Evolutionary conservation across 2,797 vertebrate species (phyloP).

Genomic region (Tragelaphus oryx): DNA sequence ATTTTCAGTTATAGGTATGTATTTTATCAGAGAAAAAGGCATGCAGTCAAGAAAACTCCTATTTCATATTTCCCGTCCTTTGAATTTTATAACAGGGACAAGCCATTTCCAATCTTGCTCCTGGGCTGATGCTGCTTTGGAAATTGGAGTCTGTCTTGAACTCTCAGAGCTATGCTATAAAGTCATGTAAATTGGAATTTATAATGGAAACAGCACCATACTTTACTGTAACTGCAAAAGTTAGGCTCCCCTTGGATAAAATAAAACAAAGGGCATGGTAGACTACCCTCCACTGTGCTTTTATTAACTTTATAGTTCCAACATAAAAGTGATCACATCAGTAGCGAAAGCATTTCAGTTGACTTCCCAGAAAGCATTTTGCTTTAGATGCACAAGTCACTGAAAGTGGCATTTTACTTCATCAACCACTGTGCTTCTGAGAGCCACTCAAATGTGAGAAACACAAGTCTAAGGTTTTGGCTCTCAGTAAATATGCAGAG

Average conservation of each 20-base stretch:
- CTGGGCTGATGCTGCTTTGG: background rate
- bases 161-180: background rate
- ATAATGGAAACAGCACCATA: background rate
- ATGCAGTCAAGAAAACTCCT: background rate
- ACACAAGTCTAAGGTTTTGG: background rate
- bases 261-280: constrained; percentile 37
- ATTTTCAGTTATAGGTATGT: background rate
- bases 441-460: background rate
- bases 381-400: constrained; percentile 44
- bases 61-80: background rate
- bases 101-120: background rate
- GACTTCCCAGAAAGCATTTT: constrained; percentile 60
- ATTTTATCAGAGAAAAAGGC: background rate
- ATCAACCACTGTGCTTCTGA: background rate
- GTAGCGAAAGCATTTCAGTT: constrained; percentile 37
- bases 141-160: constrained; percentile 6
- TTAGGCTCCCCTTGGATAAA: background rate
- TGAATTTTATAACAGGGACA: constrained; percentile 40
- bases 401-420: constrained; percentile 43
- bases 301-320: constrained; percentile 63
- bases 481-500: background rate
- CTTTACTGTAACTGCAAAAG: background rate
- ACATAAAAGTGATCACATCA: constrained; percentile 6
- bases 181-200: constrained; percentile 17
- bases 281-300: constrained; percentile 19